These are phyloP conservation scores for Scaptomyza caliginosa DNA, from an alignment of 2,888 invertebrate genomes.

Conservation along the genomic window DNA sequence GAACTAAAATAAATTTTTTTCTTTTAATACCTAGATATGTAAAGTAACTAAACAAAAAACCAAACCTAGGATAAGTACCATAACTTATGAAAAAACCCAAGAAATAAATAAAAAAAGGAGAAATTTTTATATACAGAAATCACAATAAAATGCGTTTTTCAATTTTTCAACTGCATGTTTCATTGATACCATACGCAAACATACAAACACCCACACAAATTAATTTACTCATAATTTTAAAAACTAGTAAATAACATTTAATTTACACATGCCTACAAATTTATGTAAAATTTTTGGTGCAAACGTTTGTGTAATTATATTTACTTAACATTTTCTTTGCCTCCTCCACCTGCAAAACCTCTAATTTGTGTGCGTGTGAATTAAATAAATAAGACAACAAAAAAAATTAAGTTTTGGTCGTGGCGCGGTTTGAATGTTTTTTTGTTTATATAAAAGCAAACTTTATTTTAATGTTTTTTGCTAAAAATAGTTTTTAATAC, in stretches of 20 bases:
- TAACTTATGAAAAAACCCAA: not conserved
- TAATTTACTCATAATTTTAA: slow-evolving; percentile 12
- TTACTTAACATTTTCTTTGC: slow-evolving; percentile 24
- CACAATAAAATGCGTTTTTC: slow-evolving; percentile 67
- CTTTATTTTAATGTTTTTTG: slow-evolving; percentile 35
- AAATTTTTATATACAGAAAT: slow-evolving; percentile 71
- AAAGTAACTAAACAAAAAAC: slow-evolving; percentile 47
- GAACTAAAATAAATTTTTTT: slow-evolving; percentile 31
- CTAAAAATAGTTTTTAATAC: slow-evolving; percentile 17
- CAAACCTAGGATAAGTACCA: slow-evolving; percentile 23
- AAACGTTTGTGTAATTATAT: slow-evolving; percentile 51
- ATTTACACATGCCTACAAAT: slow-evolving; percentile 41
- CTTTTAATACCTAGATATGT: slow-evolving; percentile 27
- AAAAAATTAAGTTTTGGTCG: slow-evolving; percentile 23
- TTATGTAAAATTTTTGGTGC: slow-evolving; percentile 56
- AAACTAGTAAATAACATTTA: slow-evolving; percentile 72
- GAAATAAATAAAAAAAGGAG: slow-evolving; percentile 64
- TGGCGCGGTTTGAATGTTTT: slow-evolving; percentile 53
- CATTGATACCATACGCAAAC: slow-evolving; percentile 6
- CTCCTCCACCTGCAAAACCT: too few species aligned
- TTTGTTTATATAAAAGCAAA: slow-evolving; percentile 29
- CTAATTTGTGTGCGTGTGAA: slow-evolving; percentile 37
- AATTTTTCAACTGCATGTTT: slow-evolving; percentile 58
- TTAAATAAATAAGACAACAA: not conserved
- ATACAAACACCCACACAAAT: slow-evolving; percentile 13